Base-by-base conservation (phyloP, 1,140 invertebrate genomes). In the Rhagoletis zephyria region DNA sequence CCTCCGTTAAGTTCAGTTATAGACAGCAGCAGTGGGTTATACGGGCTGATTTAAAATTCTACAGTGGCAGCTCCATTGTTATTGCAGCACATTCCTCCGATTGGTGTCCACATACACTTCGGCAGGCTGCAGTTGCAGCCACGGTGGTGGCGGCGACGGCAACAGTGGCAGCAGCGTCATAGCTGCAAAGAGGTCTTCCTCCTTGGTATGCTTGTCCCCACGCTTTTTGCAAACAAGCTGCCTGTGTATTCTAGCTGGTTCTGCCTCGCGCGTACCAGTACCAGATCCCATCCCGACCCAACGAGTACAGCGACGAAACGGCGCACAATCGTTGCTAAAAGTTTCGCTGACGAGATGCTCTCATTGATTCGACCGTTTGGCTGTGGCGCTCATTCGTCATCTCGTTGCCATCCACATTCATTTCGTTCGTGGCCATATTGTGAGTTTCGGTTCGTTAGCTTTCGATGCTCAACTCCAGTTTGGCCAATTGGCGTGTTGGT, bases 401-500 rank as follows among this genome's bases (percentile, higher is more conserved):
- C 67, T 74, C 67, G 67, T 40, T 74, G 67, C 42, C 45, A 74
- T 42, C 45, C 67, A 12, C 67, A 45, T 6, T 4, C 40, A n/a
- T 14, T 10, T 67, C 30, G 65, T 40, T 77, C 70, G 70, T 56
- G 51, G 16, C 51, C 56, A 14, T 81, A 48, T 19, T 42, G 70
- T 42, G 70, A 74, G 45, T 14, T 42, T 70, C 42, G 67, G 40
- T 70, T 70, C 67, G 74, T 81, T 56, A 19, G 74, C n/a, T 81
- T 81, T 81, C 56, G 48, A 81, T 81, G 74, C 74, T 81, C 16
- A 81, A 81, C 74, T 81, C 48, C 74, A 81, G 30, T 81, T 81
- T 56, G 74, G 74, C 74, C 74, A 56, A 81, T 81, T 81, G 74
- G 74, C 48, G 45, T 56, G 48, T 81, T 51, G 74, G 74, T 81